Percentiles rank a stretch among this genome's conserved stretches.
phyloP scores from a whole-genome alignment of 2,797 vertebrate species.

The Sebastes jordani region DNA sequence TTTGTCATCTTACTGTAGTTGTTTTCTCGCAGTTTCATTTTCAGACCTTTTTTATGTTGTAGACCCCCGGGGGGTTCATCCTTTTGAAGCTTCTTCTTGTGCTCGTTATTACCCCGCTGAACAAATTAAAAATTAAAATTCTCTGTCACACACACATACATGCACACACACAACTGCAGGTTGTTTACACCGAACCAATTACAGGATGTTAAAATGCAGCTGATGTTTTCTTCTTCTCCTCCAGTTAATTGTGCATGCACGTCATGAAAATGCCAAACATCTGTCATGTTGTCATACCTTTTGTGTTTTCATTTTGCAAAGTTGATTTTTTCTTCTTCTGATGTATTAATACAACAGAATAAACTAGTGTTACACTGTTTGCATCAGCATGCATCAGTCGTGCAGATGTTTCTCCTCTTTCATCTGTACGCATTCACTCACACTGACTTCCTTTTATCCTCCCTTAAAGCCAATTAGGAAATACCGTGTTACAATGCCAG shows the following conservation, averaged over 20 bases:
- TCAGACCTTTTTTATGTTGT: not conserved
- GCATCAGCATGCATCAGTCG: not conserved
- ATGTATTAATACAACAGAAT: not conserved
- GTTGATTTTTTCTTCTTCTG: not conserved
- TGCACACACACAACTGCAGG: not conserved
- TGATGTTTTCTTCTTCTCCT: conserved; percentile 2
- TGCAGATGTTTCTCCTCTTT: not conserved
- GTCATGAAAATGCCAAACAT: not conserved
- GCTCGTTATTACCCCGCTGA: conserved; percentile 52
- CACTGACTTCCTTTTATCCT: not conserved
- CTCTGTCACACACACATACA: not conserved
- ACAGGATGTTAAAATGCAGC: conserved; percentile 14
- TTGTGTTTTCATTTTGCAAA: not conserved
- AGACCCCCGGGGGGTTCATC: not conserved
- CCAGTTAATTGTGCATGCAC: not conserved
- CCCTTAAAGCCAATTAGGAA: conserved; percentile 43
- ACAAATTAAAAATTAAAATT: conserved; percentile 51
- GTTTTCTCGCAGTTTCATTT: conserved; percentile 7
- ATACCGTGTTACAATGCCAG: conserved; percentile 14
- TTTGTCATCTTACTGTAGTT: not conserved
- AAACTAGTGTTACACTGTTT: not conserved
- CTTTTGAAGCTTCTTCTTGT: conserved; percentile 47
- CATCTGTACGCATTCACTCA: not conserved
- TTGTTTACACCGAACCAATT: conserved; percentile 30
- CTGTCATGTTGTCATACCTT: not conserved